Evolutionary conservation across 2,113 vertebrate genomes (phyloP), one percentile per base, ranked within the genome.

Genomic region (Motacilla alba): DNA sequence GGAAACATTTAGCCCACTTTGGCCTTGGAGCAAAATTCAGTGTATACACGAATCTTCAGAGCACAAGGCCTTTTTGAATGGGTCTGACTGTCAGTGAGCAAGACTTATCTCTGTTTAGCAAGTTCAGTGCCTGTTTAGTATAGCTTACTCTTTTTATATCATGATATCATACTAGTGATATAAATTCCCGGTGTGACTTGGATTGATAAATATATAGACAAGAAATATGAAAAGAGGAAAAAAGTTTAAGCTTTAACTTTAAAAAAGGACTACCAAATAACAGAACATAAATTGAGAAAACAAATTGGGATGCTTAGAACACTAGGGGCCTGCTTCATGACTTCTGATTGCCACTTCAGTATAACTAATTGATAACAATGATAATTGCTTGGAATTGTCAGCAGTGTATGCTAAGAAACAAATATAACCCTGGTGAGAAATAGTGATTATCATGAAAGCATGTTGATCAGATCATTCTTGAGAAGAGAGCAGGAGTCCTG

Each of bases 11-110:
- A 46, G n/a, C 63, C 3, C 7, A 30, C 6, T 68, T 67, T n/a
- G 15, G 7, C 27, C 41, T 78, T n/a, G 74, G 55, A 83, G 11
- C 24, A 66, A 53, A 69, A 64, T 31, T 60, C 19, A 56, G 19
- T 2, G 0, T 60, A 39, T 37, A 35, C 6, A 1, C 44, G 24
- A 50, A 11, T 55, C 30, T 93, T 68, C 0, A 3, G 4, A 56
- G 59, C 15, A 73, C 37, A 37, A 11, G 16, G 11, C 20, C 0
- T 0, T 82, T 59, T 39, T 53, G 10, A 85, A 39, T 35, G 35
- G 20, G 11, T 84, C 33, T 59, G 20, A 37, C 49, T 63, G 27
- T 43, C 23, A 70, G 11, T 35, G 22, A 47, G 39, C 18, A 58
- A 72, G 35, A 50, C 8, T 10, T 39, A 1, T 7, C 22, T 8